A percentile compares a stretch with the other conserved stretches of the same genome.
phyloP scores from a whole-genome alignment of 1,140 invertebrate species.

The Calephelis virginiensis region DNA sequence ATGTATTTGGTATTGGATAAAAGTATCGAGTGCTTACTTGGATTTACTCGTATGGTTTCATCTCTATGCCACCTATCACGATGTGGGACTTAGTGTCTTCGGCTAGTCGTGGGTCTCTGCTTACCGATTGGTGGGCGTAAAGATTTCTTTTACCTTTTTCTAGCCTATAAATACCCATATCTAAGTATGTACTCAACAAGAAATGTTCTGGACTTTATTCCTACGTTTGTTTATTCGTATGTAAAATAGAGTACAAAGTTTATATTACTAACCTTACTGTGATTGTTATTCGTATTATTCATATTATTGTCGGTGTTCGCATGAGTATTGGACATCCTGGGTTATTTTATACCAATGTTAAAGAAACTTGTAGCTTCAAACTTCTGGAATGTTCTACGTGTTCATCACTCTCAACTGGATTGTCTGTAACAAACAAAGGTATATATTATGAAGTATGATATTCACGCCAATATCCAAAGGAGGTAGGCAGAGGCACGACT shows the following conservation, averaged over 20 bases:
- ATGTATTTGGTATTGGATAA: too few species aligned
- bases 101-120: too few species aligned
- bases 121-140: too few species aligned
- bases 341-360: background rate
- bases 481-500: background rate
- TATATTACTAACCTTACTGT: constrained; percentile 30
- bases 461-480: background rate
- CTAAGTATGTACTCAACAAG: too few species aligned
- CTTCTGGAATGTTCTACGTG: background rate
- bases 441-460: background rate
- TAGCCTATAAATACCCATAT: too few species aligned
- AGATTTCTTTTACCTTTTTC: too few species aligned
- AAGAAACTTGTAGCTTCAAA: background rate
- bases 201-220: too few species aligned
- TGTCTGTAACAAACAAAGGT: background rate
- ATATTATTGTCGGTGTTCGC: constrained; percentile 50
- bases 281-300: constrained; percentile 42
- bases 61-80: too few species aligned
- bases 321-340: constrained; percentile 45
- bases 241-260: constrained; percentile 22
- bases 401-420: background rate
- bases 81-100: too few species aligned
- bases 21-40: too few species aligned
- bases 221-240: background rate
- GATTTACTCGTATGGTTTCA: too few species aligned